Base-by-base conservation (phyloP, 23 tunicate species). In the Halocynthia aurantium region DNA sequence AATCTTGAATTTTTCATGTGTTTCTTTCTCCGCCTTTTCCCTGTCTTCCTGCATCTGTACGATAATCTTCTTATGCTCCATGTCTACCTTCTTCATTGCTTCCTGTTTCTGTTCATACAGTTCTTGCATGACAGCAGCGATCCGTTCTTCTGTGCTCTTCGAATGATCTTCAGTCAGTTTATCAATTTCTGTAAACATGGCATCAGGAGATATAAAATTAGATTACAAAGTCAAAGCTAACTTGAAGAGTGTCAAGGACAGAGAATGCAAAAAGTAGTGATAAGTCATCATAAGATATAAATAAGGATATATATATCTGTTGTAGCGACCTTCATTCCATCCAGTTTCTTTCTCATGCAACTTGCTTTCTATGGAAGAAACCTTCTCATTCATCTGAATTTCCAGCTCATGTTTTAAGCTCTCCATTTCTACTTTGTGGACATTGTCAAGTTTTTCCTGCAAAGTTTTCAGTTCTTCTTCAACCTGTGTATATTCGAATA, bases 71-170 rank as follows among this genome's bases (percentile, higher is more conserved):
- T 18, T 8, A 74, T 74, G 78, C 19, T 53, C 60, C 5, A 6
- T 64, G 21, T 52, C 21, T 0, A 20, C 64, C 18, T 74, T 53
- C 18, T 54, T 62, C 57, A 74, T 17, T 19, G 64, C 56, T 54
- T 74, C 78, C 5, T 74, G 78, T 54, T 74, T 74, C 55, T 86
- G 91, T 54, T 79, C 88, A 64, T 92, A 83, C 54, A 92, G 76
- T 69, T 92, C 98, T 15, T 70, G 62, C 88, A 92, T 82, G 20
- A 92, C 78, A 57, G 87, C 85, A 8, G 92, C 67, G 7, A 92
- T 79, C 17, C 84, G 78, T 15, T 53, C 54, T 74, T 92, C 85
- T 80, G 83, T 69, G 8, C 84, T 76, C 40, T 75, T 21, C 15
- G 98, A 85, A 40, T 87, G 31, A 52, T 82, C 82, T 58, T 92